Percentiles rank a stretch among this genome's conserved stretches.
Conservation (phyloP, 2,888 invertebrate species). For the Iselma pallidipennis region DNA sequence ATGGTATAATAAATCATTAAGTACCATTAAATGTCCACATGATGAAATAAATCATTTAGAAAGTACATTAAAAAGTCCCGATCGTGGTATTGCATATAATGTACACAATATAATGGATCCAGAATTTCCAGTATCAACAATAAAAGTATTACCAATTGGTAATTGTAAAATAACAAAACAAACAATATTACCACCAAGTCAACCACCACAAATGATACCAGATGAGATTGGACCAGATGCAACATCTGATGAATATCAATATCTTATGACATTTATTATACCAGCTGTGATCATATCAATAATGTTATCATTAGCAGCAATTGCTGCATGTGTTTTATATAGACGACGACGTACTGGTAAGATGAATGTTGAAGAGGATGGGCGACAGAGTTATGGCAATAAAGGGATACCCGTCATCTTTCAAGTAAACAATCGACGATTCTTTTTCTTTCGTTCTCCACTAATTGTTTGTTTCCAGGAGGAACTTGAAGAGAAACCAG, state of each 20-base stretch:
- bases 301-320: slow-evolving; percentile 84
- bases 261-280: slow-evolving; percentile 81
- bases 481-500: slow-evolving; percentile 91
- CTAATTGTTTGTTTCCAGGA: slow-evolving; percentile 67
- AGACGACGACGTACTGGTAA: slow-evolving; percentile 82
- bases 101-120: slow-evolving; percentile 71
- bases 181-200: slow-evolving; percentile 43
- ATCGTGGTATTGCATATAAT: slow-evolving; percentile 62
- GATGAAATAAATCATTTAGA: slow-evolving; percentile 75
- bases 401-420: slow-evolving; percentile 58
- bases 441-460: not conserved
- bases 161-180: slow-evolving; percentile 57
- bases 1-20: slow-evolving; percentile 81
- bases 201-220: slow-evolving; percentile 40
- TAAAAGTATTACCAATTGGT: slow-evolving; percentile 64
- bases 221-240: slow-evolving; percentile 53
- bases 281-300: slow-evolving; percentile 87
- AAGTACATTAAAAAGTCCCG: slow-evolving; percentile 69
- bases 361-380: slow-evolving; percentile 81
- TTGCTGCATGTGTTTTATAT: slow-evolving; percentile 88
- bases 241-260: slow-evolving; percentile 66
- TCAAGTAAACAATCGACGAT: slow-evolving; percentile 3
- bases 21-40: slow-evolving; percentile 75
- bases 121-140: slow-evolving; percentile 71
- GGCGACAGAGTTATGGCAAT: slow-evolving; percentile 79